phyloP scores from a whole-genome alignment of 2,888 invertebrate genomes.

The Tortricodes alternella region DNA sequence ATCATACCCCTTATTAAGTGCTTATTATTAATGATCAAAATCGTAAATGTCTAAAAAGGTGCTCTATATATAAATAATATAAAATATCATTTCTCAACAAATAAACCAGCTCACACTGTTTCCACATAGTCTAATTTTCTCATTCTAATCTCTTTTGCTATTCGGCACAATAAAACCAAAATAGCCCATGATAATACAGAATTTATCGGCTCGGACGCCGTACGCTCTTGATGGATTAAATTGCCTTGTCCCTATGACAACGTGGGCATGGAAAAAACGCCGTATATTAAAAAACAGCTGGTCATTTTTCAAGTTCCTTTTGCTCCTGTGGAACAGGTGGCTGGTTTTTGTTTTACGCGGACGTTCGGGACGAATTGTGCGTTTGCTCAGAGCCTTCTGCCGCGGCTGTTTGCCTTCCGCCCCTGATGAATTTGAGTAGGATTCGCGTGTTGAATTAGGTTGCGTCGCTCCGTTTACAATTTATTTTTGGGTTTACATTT shows the following conservation, averaged over 20 bases:
- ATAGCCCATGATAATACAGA: conserved; percentile 75
- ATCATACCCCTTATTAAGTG: no score
- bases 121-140: conserved; percentile 26
- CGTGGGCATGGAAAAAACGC: conserved; percentile 79
- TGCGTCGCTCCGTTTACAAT: conserved; percentile 41
- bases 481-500: conserved; percentile 30
- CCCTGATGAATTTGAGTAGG: conserved; percentile 69
- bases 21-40: no score
- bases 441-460: conserved; percentile 71
- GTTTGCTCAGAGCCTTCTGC: conserved; percentile 61
- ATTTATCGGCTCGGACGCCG: conserved; percentile 75
- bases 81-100: background rate
- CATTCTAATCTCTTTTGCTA: conserved; percentile 60
- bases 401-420: conserved; percentile 61
- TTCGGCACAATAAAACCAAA: conserved; percentile 75
- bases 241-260: conserved; percentile 83
- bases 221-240: conserved; percentile 81
- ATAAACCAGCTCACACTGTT: conserved; percentile 1
- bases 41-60: no score
- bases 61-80: background rate
- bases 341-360: conserved; percentile 49
- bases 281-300: conserved; percentile 80
- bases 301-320: conserved; percentile 83
- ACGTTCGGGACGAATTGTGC: conserved; percentile 58
- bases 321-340: conserved; percentile 73